Evolutionary conservation across 2,797 vertebrate genomes (phyloP).

Genomic region (Rhyacichthys aspro): DNA sequence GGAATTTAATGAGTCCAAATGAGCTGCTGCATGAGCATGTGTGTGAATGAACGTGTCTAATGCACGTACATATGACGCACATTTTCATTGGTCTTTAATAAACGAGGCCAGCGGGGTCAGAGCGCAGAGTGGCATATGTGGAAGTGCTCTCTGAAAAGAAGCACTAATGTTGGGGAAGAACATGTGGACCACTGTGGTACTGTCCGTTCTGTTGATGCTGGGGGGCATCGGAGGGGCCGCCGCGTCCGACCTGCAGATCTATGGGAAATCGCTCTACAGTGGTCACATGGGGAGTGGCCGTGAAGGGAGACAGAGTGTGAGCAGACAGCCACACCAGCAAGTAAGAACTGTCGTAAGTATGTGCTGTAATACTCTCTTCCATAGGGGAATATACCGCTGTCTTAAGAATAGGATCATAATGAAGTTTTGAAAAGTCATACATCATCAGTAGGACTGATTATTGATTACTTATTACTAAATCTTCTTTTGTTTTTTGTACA

Average conservation of each 20-base stretch:
- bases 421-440: too few relatives aligned
- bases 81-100: constrained; percentile 57
- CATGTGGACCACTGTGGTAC: constrained; percentile 48
- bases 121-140: constrained; percentile 1
- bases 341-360: constrained; percentile 43
- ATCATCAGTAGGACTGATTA: too few relatives aligned
- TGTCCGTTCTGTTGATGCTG: constrained; percentile 54
- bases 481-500: too few relatives aligned
- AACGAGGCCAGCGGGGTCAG: constrained; percentile 2
- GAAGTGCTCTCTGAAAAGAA: constrained; percentile 10
- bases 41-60: constrained; percentile 6
- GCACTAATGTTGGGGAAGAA: constrained; percentile 2
- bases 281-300: constrained; percentile 26
- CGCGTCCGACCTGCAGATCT: constrained; percentile 35
- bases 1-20: constrained; percentile 47
- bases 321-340: constrained; percentile 48
- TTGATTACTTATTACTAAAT: too few relatives aligned
- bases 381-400: too few relatives aligned
- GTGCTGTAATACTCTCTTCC: too few relatives aligned
- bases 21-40: background rate
- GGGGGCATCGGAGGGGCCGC: constrained; percentile 22
- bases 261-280: constrained; percentile 27
- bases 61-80: constrained; percentile 56
- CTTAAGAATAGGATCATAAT: too few relatives aligned
- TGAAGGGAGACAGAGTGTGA: constrained; percentile 19